Evolutionary conservation across 2,797 vertebrate genomes (phyloP), one percentile per base, ranked within the genome.

Genomic region (Lemur catta): DNA sequence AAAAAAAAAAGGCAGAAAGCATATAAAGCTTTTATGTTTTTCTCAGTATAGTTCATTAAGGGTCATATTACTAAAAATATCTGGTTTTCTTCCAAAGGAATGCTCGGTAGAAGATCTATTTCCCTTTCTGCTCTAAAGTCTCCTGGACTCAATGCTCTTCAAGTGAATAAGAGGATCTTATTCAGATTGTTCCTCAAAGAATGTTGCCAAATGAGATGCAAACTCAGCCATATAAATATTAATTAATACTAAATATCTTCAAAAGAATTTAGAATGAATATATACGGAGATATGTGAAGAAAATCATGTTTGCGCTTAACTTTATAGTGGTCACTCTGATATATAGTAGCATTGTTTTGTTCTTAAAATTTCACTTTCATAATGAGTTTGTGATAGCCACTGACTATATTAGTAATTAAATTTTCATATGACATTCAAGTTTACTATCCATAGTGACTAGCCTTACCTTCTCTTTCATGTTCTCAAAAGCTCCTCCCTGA

Each of bases 391-490:
- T 87, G n/a, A 85, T 28, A 84, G 57, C 7, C n/a, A 89, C 26
- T 93, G 26, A 67, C 33, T 65, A 13, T 74, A 92, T 88, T 55
- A 85, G 71, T 57, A 90, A 6, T 59, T 92, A 92, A 38, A 84
- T 95, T 90, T 89, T 92, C 89, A 43, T 69, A 80, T 43, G 67
- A 96, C 33, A 91, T 81, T 92, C 33, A 95, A 75, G 33, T 69
- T 94, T 86, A 76, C 5, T 74, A 82, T 90, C 50, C 35, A 78
- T 1, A 50, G 38, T 84, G 84, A 85, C 22, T 65, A 67, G 18
- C 78, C 98, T 98, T 98, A 99, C 99, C 99, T 99, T 99, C 96
- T 99, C 99, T 98, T 99, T 99, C 99, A 99, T 99, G 98, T 99
- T 99, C 97, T 99, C 99, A 90, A 99, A 99, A 28, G 99, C 98